phyloP scores from a whole-genome alignment of 2,797 vertebrate genomes.

The Muraenolepis orangiensis region DNA sequence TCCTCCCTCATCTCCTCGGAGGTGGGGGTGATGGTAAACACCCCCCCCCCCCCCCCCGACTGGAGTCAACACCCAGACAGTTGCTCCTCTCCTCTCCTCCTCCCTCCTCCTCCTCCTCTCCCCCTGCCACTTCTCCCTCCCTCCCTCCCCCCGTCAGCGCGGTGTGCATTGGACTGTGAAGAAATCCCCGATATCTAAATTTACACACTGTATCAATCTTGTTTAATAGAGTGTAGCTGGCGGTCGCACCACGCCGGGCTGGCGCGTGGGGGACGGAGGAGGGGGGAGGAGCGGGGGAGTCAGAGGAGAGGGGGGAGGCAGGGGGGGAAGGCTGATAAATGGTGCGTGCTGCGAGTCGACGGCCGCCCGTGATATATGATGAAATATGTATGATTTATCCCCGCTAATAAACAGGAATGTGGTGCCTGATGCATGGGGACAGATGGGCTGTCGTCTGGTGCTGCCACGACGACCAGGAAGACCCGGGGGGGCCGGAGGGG shows the following conservation, averaged over 20 bases:
- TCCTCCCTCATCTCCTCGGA: background rate
- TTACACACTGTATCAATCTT: constrained; percentile 90
- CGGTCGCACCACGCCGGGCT: constrained; percentile 73
- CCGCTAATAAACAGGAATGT: constrained; percentile 93
- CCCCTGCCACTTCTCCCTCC: constrained; percentile 41
- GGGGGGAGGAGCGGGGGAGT: background rate
- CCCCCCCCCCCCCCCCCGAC: too few relatives aligned
- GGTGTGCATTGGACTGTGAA: constrained; percentile 80
- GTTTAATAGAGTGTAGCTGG: constrained; percentile 91
- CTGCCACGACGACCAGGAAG: constrained; percentile 52
- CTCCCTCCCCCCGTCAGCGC: constrained; percentile 72
- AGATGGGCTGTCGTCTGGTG: constrained; percentile 83
- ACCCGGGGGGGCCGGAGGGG: constrained; percentile 9
- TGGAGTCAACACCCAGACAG: too few relatives aligned
- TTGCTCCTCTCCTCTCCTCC: too few relatives aligned
- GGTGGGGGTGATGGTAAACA: background rate
- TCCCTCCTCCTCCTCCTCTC: background rate
- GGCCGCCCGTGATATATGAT: constrained; percentile 83
- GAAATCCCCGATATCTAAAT: constrained; percentile 87
- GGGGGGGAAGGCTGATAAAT: constrained; percentile 82
- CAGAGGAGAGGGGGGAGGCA: background rate
- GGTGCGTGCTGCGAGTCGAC: constrained; percentile 77
- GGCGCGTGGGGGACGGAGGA: constrained; percentile 25
- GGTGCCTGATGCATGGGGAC: constrained; percentile 87
- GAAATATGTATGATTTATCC: constrained; percentile 98